These are phyloP conservation scores for Eurystomus glaucurus DNA, from an alignment of 2,797 vertebrate genomes.

Conservation along the genomic window DNA sequence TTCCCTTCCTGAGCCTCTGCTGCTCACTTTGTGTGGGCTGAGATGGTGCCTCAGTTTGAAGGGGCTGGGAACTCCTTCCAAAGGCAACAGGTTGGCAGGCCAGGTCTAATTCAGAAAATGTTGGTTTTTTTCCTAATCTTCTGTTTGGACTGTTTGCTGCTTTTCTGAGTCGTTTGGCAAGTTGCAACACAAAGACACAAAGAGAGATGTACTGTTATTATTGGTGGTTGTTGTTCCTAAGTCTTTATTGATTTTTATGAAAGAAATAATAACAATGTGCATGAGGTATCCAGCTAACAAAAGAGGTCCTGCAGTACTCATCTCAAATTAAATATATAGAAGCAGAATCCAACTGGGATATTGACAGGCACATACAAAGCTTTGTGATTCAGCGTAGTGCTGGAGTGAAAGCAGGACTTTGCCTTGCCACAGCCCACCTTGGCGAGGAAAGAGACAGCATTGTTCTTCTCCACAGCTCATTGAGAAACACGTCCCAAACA, in stretches of 20 bases:
- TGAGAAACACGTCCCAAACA: neutral
- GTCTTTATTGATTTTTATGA: constrained; percentile 74
- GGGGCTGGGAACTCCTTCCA: neutral
- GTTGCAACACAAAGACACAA: constrained; percentile 14
- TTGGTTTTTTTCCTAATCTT: neutral
- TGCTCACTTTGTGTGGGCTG: neutral
- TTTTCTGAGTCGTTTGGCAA: constrained; percentile 3
- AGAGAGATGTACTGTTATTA: constrained; percentile 64
- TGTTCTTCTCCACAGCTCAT: neutral
- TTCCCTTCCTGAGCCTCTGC: neutral
- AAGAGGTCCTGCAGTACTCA: constrained; percentile 65
- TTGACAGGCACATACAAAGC: constrained; percentile 69
- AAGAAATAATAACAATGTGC: constrained; percentile 68
- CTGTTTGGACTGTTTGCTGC: neutral
- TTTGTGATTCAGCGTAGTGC: neutral
- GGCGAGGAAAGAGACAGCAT: neutral
- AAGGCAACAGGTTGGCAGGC: neutral
- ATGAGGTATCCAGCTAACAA: constrained; percentile 67
- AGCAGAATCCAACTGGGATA: constrained; percentile 61
- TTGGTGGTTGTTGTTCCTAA: constrained; percentile 64
- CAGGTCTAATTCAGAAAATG: neutral
- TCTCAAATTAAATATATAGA: constrained; percentile 58
- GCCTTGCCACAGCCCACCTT: neutral
- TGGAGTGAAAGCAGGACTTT: constrained; percentile 22
- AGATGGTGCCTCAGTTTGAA: neutral